Evolutionary conservation across 2,888 invertebrate genomes (phyloP).

Genomic region (Odontocolon sp.): DNA sequence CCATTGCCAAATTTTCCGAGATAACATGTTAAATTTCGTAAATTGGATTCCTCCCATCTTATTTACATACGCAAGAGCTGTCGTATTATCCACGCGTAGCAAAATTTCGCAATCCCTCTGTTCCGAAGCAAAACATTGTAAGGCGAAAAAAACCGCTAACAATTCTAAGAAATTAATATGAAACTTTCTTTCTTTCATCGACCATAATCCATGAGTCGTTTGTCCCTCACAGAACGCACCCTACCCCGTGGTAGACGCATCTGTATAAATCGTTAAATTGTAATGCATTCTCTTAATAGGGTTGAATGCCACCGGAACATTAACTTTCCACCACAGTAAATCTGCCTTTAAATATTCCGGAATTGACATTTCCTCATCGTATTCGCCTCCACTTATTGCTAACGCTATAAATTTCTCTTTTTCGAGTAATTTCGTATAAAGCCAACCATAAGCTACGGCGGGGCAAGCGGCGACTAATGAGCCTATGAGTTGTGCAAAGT

Average conservation of each 20-base stretch:
- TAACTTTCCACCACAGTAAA: constrained; percentile 30
- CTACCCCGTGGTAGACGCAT: constrained; percentile 49
- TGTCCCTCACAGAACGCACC: constrained; percentile 30
- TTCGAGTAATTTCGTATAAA: constrained; percentile 36
- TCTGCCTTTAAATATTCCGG: not conserved
- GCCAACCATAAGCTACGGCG: constrained; percentile 31
- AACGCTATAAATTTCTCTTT: constrained; percentile 34
- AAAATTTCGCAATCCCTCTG: constrained; percentile 42
- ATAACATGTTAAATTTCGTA: constrained; percentile 40
- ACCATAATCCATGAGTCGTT: constrained; percentile 30
- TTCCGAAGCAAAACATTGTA: constrained; percentile 49
- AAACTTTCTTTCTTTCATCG: constrained; percentile 8
- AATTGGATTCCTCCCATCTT: constrained; percentile 50
- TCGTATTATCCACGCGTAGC: constrained; percentile 54
- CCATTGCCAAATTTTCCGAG: constrained; percentile 59
- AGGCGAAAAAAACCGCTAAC: constrained; percentile 41
- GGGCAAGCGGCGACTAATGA: constrained; percentile 29
- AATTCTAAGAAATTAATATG: constrained; percentile 59
- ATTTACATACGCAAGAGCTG: constrained; percentile 59
- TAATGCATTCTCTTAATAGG: constrained; percentile 14
- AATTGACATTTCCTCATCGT: constrained; percentile 15
- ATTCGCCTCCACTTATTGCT: constrained; percentile 24
- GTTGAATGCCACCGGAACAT: not conserved
- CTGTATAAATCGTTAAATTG: constrained; percentile 40
- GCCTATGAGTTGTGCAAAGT: constrained; percentile 43